phyloP scores from a whole-genome alignment of 1,140 invertebrate genomes.

The Aradophagus sp. region DNA sequence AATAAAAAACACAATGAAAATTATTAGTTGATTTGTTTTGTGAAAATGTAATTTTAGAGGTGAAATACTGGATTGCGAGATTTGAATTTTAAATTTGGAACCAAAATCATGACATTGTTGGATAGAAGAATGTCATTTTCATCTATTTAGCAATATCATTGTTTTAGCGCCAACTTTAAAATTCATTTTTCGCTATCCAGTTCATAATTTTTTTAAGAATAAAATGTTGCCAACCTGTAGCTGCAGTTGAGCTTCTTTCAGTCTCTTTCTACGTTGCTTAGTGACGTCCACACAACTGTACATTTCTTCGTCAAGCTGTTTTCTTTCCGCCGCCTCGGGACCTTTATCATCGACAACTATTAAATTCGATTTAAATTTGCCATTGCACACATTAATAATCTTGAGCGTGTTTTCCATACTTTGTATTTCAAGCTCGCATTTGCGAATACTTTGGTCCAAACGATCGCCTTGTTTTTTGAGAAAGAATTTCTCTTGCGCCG shows the following conservation, averaged over 20 bases:
- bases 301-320: slow-evolving; percentile 75
- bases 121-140: too few relatives aligned
- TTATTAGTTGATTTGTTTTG: slow-evolving; percentile 3
- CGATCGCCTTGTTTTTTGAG: slow-evolving; percentile 82
- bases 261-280: slow-evolving; percentile 42
- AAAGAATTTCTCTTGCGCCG: slow-evolving; percentile 80
- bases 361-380: slow-evolving; percentile 77
- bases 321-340: slow-evolving; percentile 73
- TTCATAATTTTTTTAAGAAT: too few relatives aligned
- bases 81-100: too few relatives aligned
- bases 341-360: slow-evolving; percentile 73
- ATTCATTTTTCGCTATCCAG: too few relatives aligned
- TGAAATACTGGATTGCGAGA: too few relatives aligned
- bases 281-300: slow-evolving; percentile 59
- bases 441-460: slow-evolving; percentile 80
- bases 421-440: slow-evolving; percentile 81
- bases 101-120: too few relatives aligned
- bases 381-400: slow-evolving; percentile 80
- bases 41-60: too few relatives aligned
- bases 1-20: slow-evolving; percentile 4
- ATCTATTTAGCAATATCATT: too few relatives aligned
- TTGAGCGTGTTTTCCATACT: slow-evolving; percentile 84
- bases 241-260: slow-evolving; percentile 48
- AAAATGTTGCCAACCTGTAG: slow-evolving; percentile 54
- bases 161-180: too few relatives aligned